phyloP scores from a whole-genome alignment of 2,797 vertebrate genomes.

The Myotis vivesi region DNA sequence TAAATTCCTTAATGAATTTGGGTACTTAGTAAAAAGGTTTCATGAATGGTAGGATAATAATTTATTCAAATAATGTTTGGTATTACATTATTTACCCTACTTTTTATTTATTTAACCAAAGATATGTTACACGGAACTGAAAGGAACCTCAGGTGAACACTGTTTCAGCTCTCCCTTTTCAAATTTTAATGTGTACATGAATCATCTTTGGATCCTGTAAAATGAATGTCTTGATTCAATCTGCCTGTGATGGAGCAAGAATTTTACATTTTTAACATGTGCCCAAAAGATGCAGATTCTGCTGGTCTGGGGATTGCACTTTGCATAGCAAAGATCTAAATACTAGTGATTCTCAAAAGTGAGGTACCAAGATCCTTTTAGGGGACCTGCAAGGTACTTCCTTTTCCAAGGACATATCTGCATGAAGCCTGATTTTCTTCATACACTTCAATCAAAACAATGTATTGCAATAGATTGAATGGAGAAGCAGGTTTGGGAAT shows the following conservation, averaged over 20 bases:
- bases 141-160: background rate
- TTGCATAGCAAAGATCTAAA: slow-evolving; percentile 10
- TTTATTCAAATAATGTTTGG: slow-evolving; percentile 10
- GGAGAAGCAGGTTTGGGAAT: background rate
- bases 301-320: background rate
- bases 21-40: slow-evolving; percentile 9
- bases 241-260: background rate
- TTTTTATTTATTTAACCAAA: background rate
- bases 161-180: background rate
- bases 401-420: background rate
- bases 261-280: slow-evolving; percentile 29
- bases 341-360: background rate
- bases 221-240: background rate
- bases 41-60: background rate
- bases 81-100: background rate
- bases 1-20: background rate
- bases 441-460: background rate
- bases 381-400: background rate
- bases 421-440: background rate
- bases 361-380: background rate
- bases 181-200: background rate
- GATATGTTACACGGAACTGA: background rate
- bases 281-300: background rate
- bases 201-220: background rate
- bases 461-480: background rate